A percentile compares a stretch with the other conserved stretches of the same genome.
phyloP scores from a whole-genome alignment of 1,140 invertebrate species.

The Ruditapes philippinarum region DNA sequence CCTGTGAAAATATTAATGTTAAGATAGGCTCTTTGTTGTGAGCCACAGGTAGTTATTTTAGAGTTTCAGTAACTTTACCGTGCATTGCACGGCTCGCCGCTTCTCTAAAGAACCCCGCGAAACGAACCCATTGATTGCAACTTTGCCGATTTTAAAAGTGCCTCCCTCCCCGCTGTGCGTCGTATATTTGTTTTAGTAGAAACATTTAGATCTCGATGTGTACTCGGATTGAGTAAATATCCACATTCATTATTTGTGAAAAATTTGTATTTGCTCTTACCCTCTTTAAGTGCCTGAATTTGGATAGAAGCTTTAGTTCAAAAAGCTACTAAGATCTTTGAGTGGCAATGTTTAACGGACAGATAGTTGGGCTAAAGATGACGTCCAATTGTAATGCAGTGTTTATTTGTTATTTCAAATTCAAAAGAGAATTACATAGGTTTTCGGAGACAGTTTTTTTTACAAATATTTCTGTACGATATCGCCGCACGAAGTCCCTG shows the following conservation, averaged over 20 bases:
- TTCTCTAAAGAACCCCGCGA: conserved; percentile 22
- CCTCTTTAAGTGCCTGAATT: conserved; percentile 16
- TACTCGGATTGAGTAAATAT: conserved; percentile 44
- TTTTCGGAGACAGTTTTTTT: background rate
- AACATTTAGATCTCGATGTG: conserved; percentile 60
- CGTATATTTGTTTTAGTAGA: conserved; percentile 67
- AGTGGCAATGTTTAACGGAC: background rate
- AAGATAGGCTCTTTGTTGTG: conserved; percentile 50
- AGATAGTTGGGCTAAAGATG: background rate
- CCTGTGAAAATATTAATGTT: conserved; percentile 63
- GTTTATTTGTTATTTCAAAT: too few relatives aligned
- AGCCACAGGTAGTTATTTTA: conserved; percentile 51
- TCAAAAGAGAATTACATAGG: background rate
- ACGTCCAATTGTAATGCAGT: background rate
- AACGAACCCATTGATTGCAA: conserved; percentile 38
- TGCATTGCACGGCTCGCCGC: conserved; percentile 3
- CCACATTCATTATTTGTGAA: background rate
- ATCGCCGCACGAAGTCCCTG: background rate
- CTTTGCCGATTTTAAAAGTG: conserved; percentile 45
- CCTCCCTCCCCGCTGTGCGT: conserved; percentile 43
- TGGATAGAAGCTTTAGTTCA: background rate
- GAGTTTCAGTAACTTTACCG: background rate
- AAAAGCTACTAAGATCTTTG: background rate
- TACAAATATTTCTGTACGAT: background rate
- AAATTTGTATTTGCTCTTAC: conserved; percentile 15